Base-by-base conservation (phyloP, 2,888 invertebrate species). In the Kuschelorhynchus macadamiae region DNA sequence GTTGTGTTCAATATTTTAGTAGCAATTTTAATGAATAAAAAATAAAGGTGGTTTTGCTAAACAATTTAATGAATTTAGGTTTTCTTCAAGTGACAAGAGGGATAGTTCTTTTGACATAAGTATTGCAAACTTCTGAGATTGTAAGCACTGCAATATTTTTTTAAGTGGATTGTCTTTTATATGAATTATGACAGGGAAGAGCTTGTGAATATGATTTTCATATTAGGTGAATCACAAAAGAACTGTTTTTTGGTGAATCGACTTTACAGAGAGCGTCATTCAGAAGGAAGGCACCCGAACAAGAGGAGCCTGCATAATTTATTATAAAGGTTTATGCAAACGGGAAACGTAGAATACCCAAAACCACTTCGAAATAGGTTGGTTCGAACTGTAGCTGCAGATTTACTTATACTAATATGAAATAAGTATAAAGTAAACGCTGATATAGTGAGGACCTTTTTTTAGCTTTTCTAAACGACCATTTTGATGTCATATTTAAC, bases 181-280 rank as follows among this genome's bases (percentile, higher is more conserved):
- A 25, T 49, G 21, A 25, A 20, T n/a, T 49, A 21, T 12, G 11
- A 7, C 2, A 8, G 12, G 17, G n/a, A 50, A 50, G 50, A 30
- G 33, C 16, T 25, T 30, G 12, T 50, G 17, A 9, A 50, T 30
- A 50, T 50, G 50, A 25, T 25, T 25, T 25, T 25, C 4, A 25
- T 25, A 25, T 25, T 25, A 25, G 25, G 25, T 5, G 25, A 32
- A 21, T 50, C 14, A 14, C 14, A 30, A 32, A 50, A 50, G 21
- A 50, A 50, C 50, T 50, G 30, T 50, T 32, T 30, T 50, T 25
- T 30, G 30, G 25, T 32, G 14, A 50, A 12, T 32, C 16, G 32
- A 32, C n/a, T 50, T 50, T 50, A 50, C 14, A 32, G 4, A 50
- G 11, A n/a, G n/a, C n/a, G n/a, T n/a, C n/a, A n/a, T 50, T 32